Evolutionary conservation across 2,797 vertebrate genomes (phyloP).

Genomic region (Tiaroga cobitis): DNA sequence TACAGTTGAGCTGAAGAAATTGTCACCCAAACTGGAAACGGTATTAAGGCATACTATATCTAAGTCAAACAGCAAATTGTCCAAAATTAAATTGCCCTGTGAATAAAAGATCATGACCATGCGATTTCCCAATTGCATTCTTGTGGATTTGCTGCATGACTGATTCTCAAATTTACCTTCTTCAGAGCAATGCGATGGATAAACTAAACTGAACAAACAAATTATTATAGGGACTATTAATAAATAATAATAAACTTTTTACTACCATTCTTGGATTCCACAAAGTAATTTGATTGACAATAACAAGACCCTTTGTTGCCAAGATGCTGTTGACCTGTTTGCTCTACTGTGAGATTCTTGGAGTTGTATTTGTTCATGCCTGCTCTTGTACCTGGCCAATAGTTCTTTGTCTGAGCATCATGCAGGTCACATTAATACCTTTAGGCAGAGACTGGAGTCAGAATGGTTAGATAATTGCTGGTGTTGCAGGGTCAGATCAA

Average conservation of each 20-base stretch:
- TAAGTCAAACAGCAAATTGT: not conserved
- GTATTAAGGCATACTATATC: rapidly evolving
- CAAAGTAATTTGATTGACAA: not conserved
- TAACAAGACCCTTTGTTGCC: not conserved
- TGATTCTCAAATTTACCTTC: not conserved
- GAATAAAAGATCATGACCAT: not conserved
- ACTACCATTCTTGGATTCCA: not conserved
- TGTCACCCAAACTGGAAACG: not conserved
- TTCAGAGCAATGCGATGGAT: not conserved
- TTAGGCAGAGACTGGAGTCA: not conserved
- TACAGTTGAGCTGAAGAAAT: not conserved
- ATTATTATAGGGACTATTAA: too few relatives aligned
- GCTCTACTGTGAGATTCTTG: not conserved
- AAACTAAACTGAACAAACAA: not conserved
- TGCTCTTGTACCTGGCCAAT: not conserved
- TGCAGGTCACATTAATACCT: not conserved
- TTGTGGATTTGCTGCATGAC: not conserved
- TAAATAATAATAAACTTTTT: too few relatives aligned
- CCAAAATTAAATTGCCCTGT: not conserved
- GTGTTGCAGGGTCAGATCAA: not conserved
- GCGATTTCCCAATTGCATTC: not conserved
- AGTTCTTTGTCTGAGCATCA: not conserved
- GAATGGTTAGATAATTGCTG: not conserved
- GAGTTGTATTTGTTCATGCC: not conserved
- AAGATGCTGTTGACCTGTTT: not conserved